Evolutionary conservation across 1,140 invertebrate species (phyloP), one percentile per base, ranked within the genome.

Genomic region (Micrasema minimum): DNA sequence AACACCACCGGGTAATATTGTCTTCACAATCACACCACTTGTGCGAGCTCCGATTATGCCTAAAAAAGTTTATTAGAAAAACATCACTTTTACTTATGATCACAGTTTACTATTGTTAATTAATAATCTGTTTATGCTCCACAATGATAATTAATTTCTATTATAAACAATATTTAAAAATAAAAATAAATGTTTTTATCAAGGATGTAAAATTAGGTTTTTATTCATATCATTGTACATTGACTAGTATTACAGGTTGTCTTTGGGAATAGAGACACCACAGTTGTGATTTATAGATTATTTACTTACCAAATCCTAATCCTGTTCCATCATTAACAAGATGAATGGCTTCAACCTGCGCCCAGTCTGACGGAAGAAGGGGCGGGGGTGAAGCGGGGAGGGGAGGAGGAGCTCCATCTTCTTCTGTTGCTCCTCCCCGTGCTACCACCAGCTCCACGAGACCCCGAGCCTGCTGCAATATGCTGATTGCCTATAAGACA

Each of bases 21-120:
- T 98, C 81, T 99, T 99, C 0, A 99, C 96, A 69, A 99, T 96
- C 38, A 99, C 97, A 16, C 97, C 97, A 69, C 96, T 97, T 74
- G 94, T 97, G 72, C 95, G 88, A 23, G 96, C 97, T 16, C 97
- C 97, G 78, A 99, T 97, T 76, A 99, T 98, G 70, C 83, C 83
- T 85, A 65, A 76, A 76, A 66, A 64, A n/a, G n/a, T n/a, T n/a
- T n/a, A n/a, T n/a, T n/a, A n/a, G n/a, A n/a, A n/a, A n/a, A n/a
- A n/a, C n/a, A n/a, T n/a, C n/a, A n/a, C n/a, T n/a, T n/a, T n/a
- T n/a, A n/a, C n/a, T n/a, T n/a, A n/a, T n/a, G n/a, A n/a, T n/a
- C n/a, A n/a, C n/a, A n/a, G n/a, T n/a, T n/a, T n/a, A n/a, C n/a
- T n/a, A n/a, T n/a, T n/a, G n/a, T n/a, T n/a, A n/a, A n/a, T n/a